Evolutionary conservation across 2,797 vertebrate species (phyloP).

Genomic region (Microctenopoma lineatum): DNA sequence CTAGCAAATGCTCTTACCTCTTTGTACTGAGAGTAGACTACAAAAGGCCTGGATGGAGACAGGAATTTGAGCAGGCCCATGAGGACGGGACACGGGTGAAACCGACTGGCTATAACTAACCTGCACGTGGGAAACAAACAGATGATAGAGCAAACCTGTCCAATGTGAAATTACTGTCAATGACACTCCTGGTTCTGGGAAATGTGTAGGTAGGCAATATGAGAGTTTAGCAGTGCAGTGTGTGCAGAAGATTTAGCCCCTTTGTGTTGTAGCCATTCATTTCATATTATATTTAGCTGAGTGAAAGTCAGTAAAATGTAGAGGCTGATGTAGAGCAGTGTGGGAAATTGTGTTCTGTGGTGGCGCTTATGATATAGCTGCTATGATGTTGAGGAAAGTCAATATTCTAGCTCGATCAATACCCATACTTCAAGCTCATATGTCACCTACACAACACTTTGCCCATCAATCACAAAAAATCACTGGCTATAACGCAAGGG

Average conservation of each 20-base stretch:
- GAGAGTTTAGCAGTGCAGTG: conserved; percentile 18
- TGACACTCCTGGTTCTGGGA: conserved; percentile 31
- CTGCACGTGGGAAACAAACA: conserved; percentile 75
- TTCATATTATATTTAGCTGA: conserved; percentile 26
- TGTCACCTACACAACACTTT: conserved; percentile 33
- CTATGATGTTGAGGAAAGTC: conserved; percentile 30
- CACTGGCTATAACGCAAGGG: conserved; percentile 24
- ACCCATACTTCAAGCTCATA: conserved; percentile 27
- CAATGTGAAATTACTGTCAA: conserved; percentile 23
- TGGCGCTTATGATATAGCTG: conserved; percentile 38
- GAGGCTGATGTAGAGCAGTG: conserved; percentile 53
- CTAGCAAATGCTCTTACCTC: conserved; percentile 85
- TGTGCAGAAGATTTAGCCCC: conserved; percentile 21
- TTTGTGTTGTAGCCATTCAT: not conserved
- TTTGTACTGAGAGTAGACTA: conserved; percentile 95
- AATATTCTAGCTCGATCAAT: conserved; percentile 58
- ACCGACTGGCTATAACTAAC: conserved; percentile 94
- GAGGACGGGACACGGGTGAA: conserved; percentile 90
- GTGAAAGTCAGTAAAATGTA: conserved; percentile 26
- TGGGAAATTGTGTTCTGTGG: conserved; percentile 22
- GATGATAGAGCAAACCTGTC: conserved; percentile 58
- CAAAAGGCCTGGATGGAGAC: conserved; percentile 95
- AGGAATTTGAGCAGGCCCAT: conserved; percentile 91
- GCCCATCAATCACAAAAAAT: conserved; percentile 54
- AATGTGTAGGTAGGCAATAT: conserved; percentile 15